Base-by-base conservation (phyloP, 2,888 invertebrate genomes). In the Perithous albicinctus region DNA sequence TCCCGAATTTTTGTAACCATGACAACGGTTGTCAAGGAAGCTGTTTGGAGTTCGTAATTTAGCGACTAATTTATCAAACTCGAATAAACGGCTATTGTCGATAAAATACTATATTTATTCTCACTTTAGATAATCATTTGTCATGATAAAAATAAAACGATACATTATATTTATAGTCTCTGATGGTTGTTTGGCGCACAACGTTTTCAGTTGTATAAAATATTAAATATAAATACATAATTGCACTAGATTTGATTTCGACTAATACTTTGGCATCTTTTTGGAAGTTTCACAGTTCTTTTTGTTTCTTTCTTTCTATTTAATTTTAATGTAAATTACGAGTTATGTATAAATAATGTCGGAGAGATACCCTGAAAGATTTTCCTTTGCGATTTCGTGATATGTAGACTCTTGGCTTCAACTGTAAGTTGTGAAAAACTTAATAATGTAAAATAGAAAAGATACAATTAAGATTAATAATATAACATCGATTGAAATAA, bases 231-330 rank as follows among this genome's bases (percentile, higher is more conserved):
- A 48, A 38, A 51, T 15, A n/a, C 4, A 35, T 15, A n/a, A n/a
- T n/a, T n/a, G n/a, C n/a, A 41, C 1, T 8, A 51, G 8, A 15
- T 26, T 56, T 6, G 10, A 70, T 23, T 48, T 23, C 23, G 41
- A 56, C 41, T 63, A 72, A 78, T 63, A 72, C 72, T 78, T 78
- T 78, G 78, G 72, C 64, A 72, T 56, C 32, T 54, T 29, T 78
- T 63, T 35, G 56, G 63, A 80, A 72, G 41, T 35, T 77, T 18
- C 35, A 23, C 18, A 38, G 56, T 29, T 54, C 35, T 38, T 29
- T 5, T 61, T n/a, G 4, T 38, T 35, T 5, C n/a, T n/a, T n/a
- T n/a, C n/a, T n/a, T n/a, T n/a, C n/a, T n/a, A n/a, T n/a, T n/a
- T n/a, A n/a, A n/a, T n/a, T n/a, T n/a, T n/a, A n/a, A n/a, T n/a